Conservation (phyloP, 2,113 vertebrate species). For the Otis tarda region DNA sequence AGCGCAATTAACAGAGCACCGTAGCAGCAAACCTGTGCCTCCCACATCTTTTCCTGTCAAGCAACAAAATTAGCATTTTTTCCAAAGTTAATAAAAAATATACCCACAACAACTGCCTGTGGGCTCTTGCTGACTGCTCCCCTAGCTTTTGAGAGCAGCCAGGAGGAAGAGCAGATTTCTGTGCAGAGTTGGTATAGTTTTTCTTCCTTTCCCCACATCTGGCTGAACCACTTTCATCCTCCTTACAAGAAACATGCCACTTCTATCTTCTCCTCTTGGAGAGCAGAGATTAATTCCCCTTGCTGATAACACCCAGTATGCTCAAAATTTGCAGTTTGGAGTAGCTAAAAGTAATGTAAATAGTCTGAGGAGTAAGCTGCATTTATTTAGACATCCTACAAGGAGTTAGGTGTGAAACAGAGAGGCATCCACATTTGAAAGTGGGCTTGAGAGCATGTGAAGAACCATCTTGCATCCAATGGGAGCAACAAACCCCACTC, state of each 20-base stretch:
- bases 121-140: not conserved
- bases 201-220: not conserved
- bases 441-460: not conserved
- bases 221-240: conserved; percentile 7
- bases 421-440: not conserved
- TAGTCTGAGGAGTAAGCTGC: not conserved
- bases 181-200: not conserved
- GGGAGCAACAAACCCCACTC: not conserved
- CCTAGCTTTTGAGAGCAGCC: not conserved
- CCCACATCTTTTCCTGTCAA: not conserved
- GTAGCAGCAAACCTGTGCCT: not conserved
- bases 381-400: not conserved
- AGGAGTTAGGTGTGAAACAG: not conserved
- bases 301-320: not conserved
- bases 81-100: not conserved
- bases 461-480: not conserved
- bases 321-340: not conserved
- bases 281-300: not conserved
- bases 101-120: not conserved
- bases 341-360: not conserved
- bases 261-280: not conserved
- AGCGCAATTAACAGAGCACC: not conserved
- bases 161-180: not conserved
- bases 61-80: not conserved
- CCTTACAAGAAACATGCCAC: not conserved